Evolutionary conservation across 2,888 invertebrate species (phyloP), one percentile per base, ranked within the genome.

Genomic region (Drosophila nigricruria): DNA sequence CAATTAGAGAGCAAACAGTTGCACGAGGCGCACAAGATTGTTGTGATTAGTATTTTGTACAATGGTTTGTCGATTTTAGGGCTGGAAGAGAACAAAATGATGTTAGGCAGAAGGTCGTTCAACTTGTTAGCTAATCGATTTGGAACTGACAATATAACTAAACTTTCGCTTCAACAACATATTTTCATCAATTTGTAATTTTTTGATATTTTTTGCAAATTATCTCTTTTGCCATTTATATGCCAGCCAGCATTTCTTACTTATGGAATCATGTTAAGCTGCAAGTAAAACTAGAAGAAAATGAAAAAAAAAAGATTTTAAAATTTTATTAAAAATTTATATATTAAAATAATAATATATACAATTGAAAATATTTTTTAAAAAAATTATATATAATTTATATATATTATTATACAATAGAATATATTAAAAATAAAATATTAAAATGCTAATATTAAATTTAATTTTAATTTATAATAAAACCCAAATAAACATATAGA

Each of bases 1-100:
- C 62, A 92, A 91, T 61, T 73, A 91, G 36, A 87, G 67, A 87
- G 81, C 83, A 89, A 63, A 82, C 65, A 61, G 64, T 81, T 88
- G 89, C 81, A 88, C 91, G 72, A 32, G 80, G 82, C 82, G 90
- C 83, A 88, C 91, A 81, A 82, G 61, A 80, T 89, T 60, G 62
- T 70, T 77, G 68, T 69, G 91, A 91, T 91, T 91, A 91, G 90
- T 91, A 79, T 81, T 77, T 77, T 76, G 77, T 47, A 60, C 79
- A 62, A 54, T 62, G 10, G 18, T 20, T 70, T 70, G 59, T 43
- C 34, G 60, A 59, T 79, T 74, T 67, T 70, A 64, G 57, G 34
- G 87, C 87, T 84, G 79, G 56, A 88, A 47, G 1, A 49, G 30
- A 49, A 12, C 12, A 63, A 38, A 43, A 47, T 47, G 12, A 45